A percentile compares a stretch with the other conserved stretches of the same genome.
phyloP scores from a whole-genome alignment of 2,888 invertebrate species.

The Strigamia maritima region DNA sequence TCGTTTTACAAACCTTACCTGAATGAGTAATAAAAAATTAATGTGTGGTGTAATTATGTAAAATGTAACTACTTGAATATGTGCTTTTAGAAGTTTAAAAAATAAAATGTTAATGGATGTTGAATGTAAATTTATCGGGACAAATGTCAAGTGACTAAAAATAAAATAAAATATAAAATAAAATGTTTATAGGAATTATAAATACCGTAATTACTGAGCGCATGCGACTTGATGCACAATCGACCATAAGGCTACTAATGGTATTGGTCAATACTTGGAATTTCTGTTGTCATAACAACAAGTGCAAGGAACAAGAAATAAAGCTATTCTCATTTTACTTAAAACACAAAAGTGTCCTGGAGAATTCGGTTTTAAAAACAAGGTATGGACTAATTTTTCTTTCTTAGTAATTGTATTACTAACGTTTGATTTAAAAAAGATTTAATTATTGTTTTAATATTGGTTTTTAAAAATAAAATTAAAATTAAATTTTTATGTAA shows the following conservation, averaged over 20 bases:
- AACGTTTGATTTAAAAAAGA: too few species aligned
- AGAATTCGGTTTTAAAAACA: not conserved
- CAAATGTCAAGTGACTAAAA: not conserved
- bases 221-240: not conserved
- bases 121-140: not conserved
- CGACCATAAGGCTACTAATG: not conserved
- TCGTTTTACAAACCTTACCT: not conserved
- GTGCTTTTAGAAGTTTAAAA: not conserved
- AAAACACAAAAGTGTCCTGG: not conserved
- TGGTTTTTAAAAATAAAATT: not conserved
- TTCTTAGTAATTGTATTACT: not conserved
- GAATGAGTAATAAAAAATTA: not conserved
- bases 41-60: too few species aligned
- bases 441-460: too few species aligned
- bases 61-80: too few species aligned
- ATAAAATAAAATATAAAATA: not conserved
- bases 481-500: not conserved
- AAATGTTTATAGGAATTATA: not conserved
- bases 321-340: not conserved
- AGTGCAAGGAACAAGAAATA: not conserved
- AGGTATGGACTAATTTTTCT: not conserved
- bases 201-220: not conserved
- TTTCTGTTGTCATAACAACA: conserved; percentile 22
- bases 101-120: not conserved
- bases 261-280: conserved; percentile 7